Evolutionary conservation across 2,797 vertebrate species (phyloP).

Genomic region (Artibeus jamaicensis): DNA sequence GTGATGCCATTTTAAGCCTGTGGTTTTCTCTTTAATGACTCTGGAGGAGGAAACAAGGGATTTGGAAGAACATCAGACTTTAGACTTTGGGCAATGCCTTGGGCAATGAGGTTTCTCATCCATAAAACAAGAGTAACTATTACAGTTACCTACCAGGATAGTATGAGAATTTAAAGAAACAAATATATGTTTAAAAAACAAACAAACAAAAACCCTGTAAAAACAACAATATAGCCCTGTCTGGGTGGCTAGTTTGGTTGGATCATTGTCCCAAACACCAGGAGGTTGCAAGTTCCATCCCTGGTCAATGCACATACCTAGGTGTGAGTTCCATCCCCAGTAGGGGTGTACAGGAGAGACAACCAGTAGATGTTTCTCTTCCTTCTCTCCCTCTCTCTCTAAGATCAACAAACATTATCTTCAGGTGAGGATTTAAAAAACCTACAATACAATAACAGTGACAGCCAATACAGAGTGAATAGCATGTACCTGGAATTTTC

Average conservation of each 20-base stretch:
- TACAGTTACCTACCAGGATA: background rate
- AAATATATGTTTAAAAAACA: background rate
- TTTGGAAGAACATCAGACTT: background rate
- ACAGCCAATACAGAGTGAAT: background rate
- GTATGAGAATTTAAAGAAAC: background rate
- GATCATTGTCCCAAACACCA: background rate
- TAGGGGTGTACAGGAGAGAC: background rate
- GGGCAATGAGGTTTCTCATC: background rate
- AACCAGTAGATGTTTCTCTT: background rate
- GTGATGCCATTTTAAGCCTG: background rate
- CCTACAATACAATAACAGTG: background rate
- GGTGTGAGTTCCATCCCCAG: background rate
- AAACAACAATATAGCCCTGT: background rate
- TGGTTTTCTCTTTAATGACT: background rate
- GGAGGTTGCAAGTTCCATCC: background rate
- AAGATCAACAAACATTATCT: background rate
- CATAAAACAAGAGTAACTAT: background rate
- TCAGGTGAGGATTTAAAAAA: background rate
- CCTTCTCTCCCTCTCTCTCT: background rate
- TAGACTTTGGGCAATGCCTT: background rate
- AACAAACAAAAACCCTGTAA: background rate
- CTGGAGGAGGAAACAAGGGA: background rate
- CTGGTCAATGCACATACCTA: background rate
- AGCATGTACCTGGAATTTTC: background rate
- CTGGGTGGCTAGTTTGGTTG: background rate